Evolutionary conservation across 2,888 invertebrate species (phyloP), one percentile per base, ranked within the genome.

Genomic region (Aphrophora alni): DNA sequence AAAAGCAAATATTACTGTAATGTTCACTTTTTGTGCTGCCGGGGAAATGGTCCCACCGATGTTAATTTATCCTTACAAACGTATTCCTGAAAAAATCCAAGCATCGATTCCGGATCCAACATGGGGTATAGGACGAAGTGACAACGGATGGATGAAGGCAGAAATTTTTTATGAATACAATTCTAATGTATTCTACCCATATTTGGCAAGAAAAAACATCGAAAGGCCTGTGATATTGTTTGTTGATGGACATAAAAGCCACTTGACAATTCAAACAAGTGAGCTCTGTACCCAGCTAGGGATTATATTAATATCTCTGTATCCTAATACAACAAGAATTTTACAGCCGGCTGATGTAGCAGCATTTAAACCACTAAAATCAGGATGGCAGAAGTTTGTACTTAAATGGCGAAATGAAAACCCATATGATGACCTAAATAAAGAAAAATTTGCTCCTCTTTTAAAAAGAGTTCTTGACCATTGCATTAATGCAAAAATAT

Each of bases 11-110:
- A 82, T 88, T 25, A 88, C 88, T 14, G 88, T 88, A 0, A 85
- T 89, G 86, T 88, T 88, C 81, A 87, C 87, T 21, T 88, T 88
- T 85, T 83, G 85, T 7, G 88, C 88, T 14, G 76, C 85, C 81
- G 88, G 87, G 59, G 80, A 83, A 68, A 81, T 85, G 27, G 85
- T 85, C 5, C 88, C 88, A 71, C 87, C 88, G 26, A 86, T 88
- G 86, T 83, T 88, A 4, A 85, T 88, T 33, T 88, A 86, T 84
- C 86, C 87, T 0, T 86, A 88, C 82, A 85, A 87, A 84, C 87
- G 79, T n/a, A 10, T 75, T 3, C 75, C 51, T 1, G 24, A 26
- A 24, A 26, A 14, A 26, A 75, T 75, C 27, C 27, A 33, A 33
- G 33, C 33, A 33, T 33, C 33, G 33, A 33, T 33, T 33, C 33